phyloP scores from a whole-genome alignment of 2,797 vertebrate species.

The Avahi laniger region DNA sequence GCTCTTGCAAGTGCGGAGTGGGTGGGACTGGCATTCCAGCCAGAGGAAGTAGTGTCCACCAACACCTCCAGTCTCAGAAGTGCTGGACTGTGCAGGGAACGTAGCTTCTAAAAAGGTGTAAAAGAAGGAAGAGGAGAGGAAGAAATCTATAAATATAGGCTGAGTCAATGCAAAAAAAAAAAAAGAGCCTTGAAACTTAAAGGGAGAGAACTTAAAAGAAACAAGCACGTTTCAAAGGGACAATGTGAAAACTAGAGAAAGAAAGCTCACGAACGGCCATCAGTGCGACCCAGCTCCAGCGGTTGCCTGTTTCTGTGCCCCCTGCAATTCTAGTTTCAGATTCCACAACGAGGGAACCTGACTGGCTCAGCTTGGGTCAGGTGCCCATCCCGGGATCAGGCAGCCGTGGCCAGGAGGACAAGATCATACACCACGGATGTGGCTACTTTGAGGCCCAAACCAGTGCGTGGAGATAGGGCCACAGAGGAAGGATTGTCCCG shows the following conservation, averaged over 20 bases:
- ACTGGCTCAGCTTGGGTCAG: neutral
- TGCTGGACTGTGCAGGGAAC: neutral
- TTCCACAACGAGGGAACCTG: neutral
- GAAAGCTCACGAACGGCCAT: neutral
- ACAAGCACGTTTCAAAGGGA: neutral
- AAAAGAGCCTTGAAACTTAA: neutral
- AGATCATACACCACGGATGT: neutral
- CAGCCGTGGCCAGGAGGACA: neutral
- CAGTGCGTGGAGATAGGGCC: fast-evolving
- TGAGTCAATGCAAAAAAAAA: neutral
- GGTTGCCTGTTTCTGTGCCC: neutral
- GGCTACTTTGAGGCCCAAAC: neutral
- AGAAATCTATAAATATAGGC: neutral
- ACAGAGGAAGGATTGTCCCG: neutral
- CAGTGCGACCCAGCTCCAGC: fast-evolving
- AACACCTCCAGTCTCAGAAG: neutral
- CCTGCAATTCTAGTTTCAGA: neutral
- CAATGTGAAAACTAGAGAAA: neutral
- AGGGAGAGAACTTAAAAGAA: neutral
- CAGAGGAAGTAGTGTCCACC: neutral
- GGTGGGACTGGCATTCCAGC: neutral
- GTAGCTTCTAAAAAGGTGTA: neutral
- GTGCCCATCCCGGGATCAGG: neutral
- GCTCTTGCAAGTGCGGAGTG: neutral
- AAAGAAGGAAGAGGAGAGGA: neutral